Evolutionary conservation across 2,797 vertebrate species (phyloP).

Genomic region (Uromys caudimaculatus): DNA sequence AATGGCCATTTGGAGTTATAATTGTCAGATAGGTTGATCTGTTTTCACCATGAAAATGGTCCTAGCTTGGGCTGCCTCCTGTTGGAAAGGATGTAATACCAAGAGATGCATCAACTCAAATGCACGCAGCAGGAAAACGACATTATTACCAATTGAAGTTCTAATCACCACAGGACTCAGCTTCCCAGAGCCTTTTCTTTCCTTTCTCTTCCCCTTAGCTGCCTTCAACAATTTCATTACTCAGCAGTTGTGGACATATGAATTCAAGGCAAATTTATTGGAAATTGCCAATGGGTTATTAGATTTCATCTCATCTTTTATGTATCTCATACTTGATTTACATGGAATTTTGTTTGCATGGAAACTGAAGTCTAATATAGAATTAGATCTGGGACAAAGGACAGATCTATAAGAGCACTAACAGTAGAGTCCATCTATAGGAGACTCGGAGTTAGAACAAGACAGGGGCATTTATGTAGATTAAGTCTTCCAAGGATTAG

Average conservation of each 20-base stretch:
- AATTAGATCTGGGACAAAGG: neutral
- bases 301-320: neutral
- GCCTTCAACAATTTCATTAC: neutral
- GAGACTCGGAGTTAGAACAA: neutral
- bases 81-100: neutral
- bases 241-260: slow-evolving; percentile 14
- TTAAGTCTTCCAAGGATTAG: neutral
- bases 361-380: neutral
- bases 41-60: neutral
- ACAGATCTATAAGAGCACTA: neutral
- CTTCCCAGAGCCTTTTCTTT: neutral
- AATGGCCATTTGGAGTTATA: slow-evolving; percentile 32
- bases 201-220: neutral
- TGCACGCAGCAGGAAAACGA: neutral
- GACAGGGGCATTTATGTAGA: neutral
- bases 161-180: neutral
- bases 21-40: neutral
- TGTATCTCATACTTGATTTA: slow-evolving; percentile 27
- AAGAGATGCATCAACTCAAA: neutral
- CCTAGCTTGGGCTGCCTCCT: neutral
- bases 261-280: neutral
- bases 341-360: neutral
- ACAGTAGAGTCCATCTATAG: neutral
- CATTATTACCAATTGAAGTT: neutral
- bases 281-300: slow-evolving; percentile 20